These are phyloP conservation scores for Anoplius nigerrimus DNA, from an alignment of 2,888 invertebrate genomes.

Conservation along the genomic window DNA sequence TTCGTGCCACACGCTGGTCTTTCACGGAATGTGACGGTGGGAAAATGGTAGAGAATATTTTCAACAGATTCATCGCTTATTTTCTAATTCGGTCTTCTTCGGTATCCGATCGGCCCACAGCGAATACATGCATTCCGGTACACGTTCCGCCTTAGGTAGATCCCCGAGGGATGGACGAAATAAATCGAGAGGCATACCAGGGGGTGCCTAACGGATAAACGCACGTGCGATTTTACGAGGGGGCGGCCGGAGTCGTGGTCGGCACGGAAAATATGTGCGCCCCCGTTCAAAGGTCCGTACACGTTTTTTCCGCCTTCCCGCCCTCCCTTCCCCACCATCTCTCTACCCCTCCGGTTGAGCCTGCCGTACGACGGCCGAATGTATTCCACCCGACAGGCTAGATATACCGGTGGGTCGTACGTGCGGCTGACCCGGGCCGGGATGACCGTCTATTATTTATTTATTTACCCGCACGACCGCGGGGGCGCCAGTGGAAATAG, in stretches of 20 bases:
- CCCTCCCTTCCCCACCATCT: background rate
- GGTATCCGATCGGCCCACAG: too few species aligned
- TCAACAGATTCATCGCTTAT: too few species aligned
- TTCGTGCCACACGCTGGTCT: too few species aligned
- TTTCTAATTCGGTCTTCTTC: too few species aligned
- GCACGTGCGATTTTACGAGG: slow-evolving; percentile 44
- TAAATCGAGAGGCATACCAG: background rate
- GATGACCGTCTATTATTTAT: slow-evolving; percentile 63
- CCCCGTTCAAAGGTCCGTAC: background rate
- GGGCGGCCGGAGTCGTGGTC: too few species aligned
- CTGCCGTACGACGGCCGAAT: background rate
- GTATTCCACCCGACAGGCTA: slow-evolving; percentile 1
- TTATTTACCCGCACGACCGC: slow-evolving; percentile 57
- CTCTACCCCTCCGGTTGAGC: too few species aligned
- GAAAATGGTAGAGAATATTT: too few species aligned
- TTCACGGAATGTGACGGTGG: too few species aligned
- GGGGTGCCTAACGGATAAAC: slow-evolving; percentile 37
- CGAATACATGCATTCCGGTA: too few species aligned
- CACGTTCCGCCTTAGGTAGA: too few species aligned
- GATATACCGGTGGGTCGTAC: slow-evolving; percentile 15
- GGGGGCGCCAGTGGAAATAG: slow-evolving; percentile 52
- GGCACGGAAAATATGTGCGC: slow-evolving; percentile 10
- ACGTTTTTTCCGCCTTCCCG: too few species aligned
- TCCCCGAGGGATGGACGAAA: too few species aligned
- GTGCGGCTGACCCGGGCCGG: slow-evolving; percentile 41